Percentiles rank a stretch among this genome's conserved stretches.
Conservation (phyloP, 30 jellyfish, hydroid and myxozoan genomes). For the Nemopilema nomurai region DNA sequence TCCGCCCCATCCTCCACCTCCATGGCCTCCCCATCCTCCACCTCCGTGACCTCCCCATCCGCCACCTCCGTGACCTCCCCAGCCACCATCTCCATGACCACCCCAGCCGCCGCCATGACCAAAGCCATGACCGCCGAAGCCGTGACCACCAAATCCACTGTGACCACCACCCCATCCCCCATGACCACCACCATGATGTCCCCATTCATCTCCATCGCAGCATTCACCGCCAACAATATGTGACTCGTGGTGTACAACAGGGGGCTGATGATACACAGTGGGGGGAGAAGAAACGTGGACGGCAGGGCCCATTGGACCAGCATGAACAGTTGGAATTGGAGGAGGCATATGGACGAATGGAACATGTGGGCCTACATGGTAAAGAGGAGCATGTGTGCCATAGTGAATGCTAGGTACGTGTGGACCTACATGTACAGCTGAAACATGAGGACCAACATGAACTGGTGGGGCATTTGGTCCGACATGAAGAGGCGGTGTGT, state of each 20-base stretch:
- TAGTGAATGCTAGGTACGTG: constrained; percentile 95
- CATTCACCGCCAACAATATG: constrained; percentile 91
- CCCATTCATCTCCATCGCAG: constrained; percentile 79
- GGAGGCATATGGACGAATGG: constrained; percentile 98
- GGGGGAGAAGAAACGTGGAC: constrained; percentile 97
- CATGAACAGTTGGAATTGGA: constrained; percentile 92
- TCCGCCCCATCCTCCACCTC: constrained; percentile 50
- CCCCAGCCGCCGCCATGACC: constrained; percentile 66
- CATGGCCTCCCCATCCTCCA: constrained; percentile 58
- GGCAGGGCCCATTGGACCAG: constrained; percentile 99
- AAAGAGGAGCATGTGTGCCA: constrained; percentile 96
- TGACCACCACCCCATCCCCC: constrained; percentile 66
- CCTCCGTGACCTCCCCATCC: constrained; percentile 51
- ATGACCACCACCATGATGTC: constrained; percentile 74
- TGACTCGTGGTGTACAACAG: constrained; percentile 90
- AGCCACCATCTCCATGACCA: constrained; percentile 72
- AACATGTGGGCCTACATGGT: constrained; percentile 96
- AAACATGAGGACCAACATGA: constrained; percentile 97
- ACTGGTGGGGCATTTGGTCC: constrained; percentile 99
- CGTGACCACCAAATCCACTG: constrained; percentile 40
- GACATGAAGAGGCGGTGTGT: constrained; percentile 96
- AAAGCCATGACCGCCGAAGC: constrained; percentile 54
- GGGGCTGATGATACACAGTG: constrained; percentile 95
- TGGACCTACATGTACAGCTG: constrained; percentile 97
- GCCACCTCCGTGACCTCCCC: constrained; percentile 66